A percentile compares a stretch with the other conserved stretches of the same genome.
These are phyloP conservation scores for Gila robusta DNA, from an alignment of 2,797 vertebrate species.

Conservation along the genomic window DNA sequence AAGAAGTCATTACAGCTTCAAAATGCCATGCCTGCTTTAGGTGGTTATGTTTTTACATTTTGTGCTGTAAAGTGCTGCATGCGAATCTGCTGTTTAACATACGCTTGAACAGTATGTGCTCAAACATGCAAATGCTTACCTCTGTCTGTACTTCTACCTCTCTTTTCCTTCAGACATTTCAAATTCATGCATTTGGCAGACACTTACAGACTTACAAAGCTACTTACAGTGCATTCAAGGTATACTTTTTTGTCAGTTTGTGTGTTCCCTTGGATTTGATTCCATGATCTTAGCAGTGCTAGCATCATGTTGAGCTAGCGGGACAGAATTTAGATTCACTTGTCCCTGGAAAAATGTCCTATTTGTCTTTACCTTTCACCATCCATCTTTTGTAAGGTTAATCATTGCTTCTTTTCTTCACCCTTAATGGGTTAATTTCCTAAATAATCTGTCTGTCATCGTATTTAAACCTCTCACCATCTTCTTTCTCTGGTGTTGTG, in stretches of 20 bases:
- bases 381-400: not conserved
- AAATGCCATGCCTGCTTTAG: not conserved
- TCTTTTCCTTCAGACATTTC: constrained; percentile 44
- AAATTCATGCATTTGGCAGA: constrained; percentile 45
- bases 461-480: not conserved
- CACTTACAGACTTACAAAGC: constrained; percentile 40
- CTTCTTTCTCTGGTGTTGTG: not conserved
- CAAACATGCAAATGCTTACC: constrained; percentile 27
- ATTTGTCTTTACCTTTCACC: constrained; percentile 15
- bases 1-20: not conserved
- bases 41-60: constrained; percentile 4
- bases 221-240: constrained; percentile 38
- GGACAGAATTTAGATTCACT: constrained; percentile 14
- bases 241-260: constrained; percentile 26
- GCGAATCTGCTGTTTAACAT: constrained; percentile 6
- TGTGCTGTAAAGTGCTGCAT: constrained; percentile 15
- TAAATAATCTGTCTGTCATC: not conserved
- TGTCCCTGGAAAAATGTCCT: not conserved
- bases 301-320: constrained; percentile 10
- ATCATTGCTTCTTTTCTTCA: not conserved
- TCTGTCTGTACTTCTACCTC: constrained; percentile 32
- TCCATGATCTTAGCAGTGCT: constrained; percentile 1
- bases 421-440: not conserved
- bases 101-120: constrained; percentile 13
- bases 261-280: constrained; percentile 33